These are phyloP conservation scores for Zaprionus nigranus DNA, from an alignment of 1,140 invertebrate genomes.

Conservation along the genomic window DNA sequence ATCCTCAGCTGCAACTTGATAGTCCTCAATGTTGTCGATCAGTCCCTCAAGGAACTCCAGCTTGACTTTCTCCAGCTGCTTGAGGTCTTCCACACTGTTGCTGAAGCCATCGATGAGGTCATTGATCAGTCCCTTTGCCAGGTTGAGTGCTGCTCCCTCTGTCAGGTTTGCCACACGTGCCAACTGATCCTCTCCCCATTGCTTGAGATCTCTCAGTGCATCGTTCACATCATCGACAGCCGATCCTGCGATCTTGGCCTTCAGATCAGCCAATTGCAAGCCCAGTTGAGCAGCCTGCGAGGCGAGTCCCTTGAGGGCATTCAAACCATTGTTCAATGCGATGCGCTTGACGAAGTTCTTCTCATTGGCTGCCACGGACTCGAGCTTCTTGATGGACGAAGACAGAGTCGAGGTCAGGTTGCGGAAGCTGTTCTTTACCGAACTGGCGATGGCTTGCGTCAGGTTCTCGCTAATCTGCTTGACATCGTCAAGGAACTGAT, in stretches of 20 bases:
- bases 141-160: conserved; percentile 3
- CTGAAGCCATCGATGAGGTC: conserved; percentile 6
- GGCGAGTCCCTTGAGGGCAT: conserved; percentile 12
- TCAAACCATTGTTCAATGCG: conserved; percentile 12
- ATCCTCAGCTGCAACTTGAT: background rate
- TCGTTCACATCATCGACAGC: conserved; percentile 2
- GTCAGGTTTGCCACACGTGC: conserved; percentile 30
- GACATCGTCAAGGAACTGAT: background rate
- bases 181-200: conserved; percentile 48
- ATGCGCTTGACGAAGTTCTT: background rate
- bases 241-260: conserved; percentile 3
- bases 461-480: background rate
- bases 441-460: background rate
- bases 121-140: conserved; percentile 34
- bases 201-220: conserved; percentile 6
- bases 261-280: conserved; percentile 5
- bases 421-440: background rate
- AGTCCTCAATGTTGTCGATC: background rate
- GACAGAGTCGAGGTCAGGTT: background rate
- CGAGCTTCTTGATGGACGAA: background rate
- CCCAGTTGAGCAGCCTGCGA: conserved; percentile 6
- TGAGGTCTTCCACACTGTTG: conserved; percentile 6
- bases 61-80: conserved; percentile 25
- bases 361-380: background rate
- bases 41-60: background rate